Evolutionary conservation across 2,888 invertebrate genomes (phyloP).

Genomic region (Hyles lineata): DNA sequence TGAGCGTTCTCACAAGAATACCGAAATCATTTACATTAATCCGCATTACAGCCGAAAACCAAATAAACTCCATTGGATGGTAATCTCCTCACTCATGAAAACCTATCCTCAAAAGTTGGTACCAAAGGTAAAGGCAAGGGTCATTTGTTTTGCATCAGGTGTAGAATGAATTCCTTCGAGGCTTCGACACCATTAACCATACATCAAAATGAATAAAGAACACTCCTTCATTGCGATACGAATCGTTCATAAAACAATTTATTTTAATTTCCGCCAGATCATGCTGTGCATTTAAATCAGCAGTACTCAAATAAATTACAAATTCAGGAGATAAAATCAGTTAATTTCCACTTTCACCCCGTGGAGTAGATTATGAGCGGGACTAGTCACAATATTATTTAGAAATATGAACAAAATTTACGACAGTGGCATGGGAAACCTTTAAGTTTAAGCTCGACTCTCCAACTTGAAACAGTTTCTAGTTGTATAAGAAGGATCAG

Average conservation of each 20-base stretch:
- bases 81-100: no score
- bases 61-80: no score
- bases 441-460: not conserved
- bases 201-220: no score
- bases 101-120: no score
- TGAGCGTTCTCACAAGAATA: no score
- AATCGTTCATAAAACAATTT: not conserved
- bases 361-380: slow-evolving; percentile 25
- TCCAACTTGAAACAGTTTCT: not conserved
- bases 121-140: no score
- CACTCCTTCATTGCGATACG: not conserved
- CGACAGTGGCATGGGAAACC: not conserved
- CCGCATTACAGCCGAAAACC: no score
- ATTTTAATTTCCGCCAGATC: slow-evolving; percentile 13
- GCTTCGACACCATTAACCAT: no score
- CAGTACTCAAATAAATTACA: slow-evolving; percentile 50
- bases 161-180: no score
- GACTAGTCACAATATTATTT: not conserved
- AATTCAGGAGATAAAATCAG: slow-evolving; percentile 56
- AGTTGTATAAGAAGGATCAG: no score
- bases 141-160: no score
- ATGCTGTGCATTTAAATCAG: slow-evolving; percentile 34
- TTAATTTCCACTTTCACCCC: slow-evolving; percentile 55
- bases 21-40: no score
- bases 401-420: not conserved